Base-by-base conservation (phyloP, 2,797 vertebrate genomes). In the Darevskia nairensis region DNA sequence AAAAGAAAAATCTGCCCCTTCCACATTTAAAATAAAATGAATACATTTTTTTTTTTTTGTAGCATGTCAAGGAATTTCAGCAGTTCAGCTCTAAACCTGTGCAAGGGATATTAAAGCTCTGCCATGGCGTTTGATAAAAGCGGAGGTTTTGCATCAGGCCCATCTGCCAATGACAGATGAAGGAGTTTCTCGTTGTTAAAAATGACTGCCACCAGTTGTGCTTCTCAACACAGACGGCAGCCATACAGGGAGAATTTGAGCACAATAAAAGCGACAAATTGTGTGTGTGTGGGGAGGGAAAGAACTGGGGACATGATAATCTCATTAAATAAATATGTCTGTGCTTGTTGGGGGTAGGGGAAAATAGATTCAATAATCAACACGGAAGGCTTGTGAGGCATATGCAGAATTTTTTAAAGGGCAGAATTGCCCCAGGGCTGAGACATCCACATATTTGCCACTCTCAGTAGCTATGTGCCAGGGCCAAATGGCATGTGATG, bases 91-190 rank as follows among this genome's bases (percentile, higher is more conserved):
- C 88, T 85, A 91, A 86, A 89, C 68, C 59, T 80, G 92, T 91
- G 64, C 4, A 11, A 89, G 91, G 59, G 25, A 88, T 66, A 68
- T 50, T 79, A 89, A 92, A 29, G 11, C 92, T 88, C 89, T 88
- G 55, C 92, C 75, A 83, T 29, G 85, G 61, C 17, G 21, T 81
- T 92, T 86, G 87, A 85, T 75, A 80, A 94, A 94, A 61, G 66
- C 79, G 61, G 90, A 80, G 8, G 10, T 72, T 92, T 92, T 94
- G 27, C 23, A 78, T 90, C 77, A 93, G 64, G 5, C 13, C 44
- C 82, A 78, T 35, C 27, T 93, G 19, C n/a, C 90, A 93, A 86
- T 86, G 86, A 86, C 68, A 92, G 82, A 88, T 90, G 66, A 90
- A 91, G 86, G 86, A 91, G 83, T 88, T 55, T 86, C 83, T 87